phyloP scores from a whole-genome alignment of 2,797 vertebrate genomes.

The Sciurus carolinensis region DNA sequence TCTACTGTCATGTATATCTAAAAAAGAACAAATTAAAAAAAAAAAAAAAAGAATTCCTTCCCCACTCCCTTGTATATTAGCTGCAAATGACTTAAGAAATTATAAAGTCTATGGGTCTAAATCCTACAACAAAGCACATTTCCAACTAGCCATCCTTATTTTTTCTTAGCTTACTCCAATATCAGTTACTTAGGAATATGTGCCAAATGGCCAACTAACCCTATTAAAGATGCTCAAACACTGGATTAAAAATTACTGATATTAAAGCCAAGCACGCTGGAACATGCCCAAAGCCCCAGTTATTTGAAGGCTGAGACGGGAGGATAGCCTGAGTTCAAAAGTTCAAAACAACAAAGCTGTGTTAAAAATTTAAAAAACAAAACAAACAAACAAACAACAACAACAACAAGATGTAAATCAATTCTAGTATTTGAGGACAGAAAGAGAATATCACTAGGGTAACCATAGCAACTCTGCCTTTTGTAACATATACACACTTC shows the following conservation, averaged over 20 bases:
- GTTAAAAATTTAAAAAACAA: not conserved
- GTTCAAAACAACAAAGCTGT: not conserved
- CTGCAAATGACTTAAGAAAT: constrained; percentile 3
- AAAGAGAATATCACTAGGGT: not conserved
- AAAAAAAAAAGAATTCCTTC: not conserved
- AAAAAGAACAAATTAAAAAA: too few relatives aligned
- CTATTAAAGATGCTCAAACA: constrained; percentile 20
- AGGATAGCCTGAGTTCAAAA: not conserved
- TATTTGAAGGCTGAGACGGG: not conserved
- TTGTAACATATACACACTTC: not conserved
- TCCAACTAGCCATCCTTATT: not conserved
- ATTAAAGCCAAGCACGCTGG: too few relatives aligned
- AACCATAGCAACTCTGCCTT: not conserved
- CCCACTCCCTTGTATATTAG: not conserved
- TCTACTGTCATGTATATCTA: too few relatives aligned
- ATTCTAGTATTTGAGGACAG: not conserved
- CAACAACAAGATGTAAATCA: not conserved
- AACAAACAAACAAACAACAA: not conserved
- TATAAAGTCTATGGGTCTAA: not conserved
- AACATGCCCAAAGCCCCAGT: not conserved
- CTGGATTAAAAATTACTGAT: not conserved
- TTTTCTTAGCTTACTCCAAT: constrained; percentile 4
- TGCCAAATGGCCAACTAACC: not conserved
- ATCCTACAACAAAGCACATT: not conserved
- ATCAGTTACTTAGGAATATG: not conserved